A percentile compares a stretch with the other conserved stretches of the same genome.
Conservation (phyloP, 2,888 invertebrate species). For the Microctonus brassicae region DNA sequence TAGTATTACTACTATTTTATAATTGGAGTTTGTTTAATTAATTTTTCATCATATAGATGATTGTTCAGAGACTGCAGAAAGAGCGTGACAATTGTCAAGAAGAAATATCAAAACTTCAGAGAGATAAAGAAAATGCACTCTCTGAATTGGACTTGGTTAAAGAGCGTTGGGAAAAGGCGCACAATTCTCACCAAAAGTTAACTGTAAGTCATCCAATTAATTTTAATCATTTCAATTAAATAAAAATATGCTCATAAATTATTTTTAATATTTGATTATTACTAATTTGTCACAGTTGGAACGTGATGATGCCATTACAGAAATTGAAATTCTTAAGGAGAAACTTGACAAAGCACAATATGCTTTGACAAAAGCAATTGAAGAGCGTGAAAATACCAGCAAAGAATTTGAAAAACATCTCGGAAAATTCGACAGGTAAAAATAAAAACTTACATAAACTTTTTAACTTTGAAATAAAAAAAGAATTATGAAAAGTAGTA, state of each 20-base stretch:
- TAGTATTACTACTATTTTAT: neutral
- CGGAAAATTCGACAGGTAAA: conserved; percentile 90
- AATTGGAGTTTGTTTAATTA: neutral
- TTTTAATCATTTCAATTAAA: neutral
- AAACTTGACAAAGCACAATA: conserved; percentile 90
- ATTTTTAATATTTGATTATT: neutral
- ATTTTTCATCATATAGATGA: conserved; percentile 70
- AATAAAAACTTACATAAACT: neutral
- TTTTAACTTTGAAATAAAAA: neutral
- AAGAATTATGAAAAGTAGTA: neutral
- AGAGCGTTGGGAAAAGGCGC: conserved; percentile 90
- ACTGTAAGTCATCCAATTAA: conserved; percentile 72
- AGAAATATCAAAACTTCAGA: conserved; percentile 84
- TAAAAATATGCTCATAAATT: neutral
- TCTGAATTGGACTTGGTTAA: conserved; percentile 89
- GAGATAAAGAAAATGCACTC: conserved; percentile 87
- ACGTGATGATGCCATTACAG: conserved; percentile 86
- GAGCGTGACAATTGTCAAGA: conserved; percentile 87
- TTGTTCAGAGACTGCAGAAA: conserved; percentile 85
- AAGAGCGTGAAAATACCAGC: conserved; percentile 89
- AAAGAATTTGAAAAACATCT: conserved; percentile 93
- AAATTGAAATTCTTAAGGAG: conserved; percentile 89
- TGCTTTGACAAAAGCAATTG: conserved; percentile 84
- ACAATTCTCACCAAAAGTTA: conserved; percentile 85
- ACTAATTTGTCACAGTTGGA: conserved; percentile 76